phyloP scores from a whole-genome alignment of 2,888 invertebrate species.

The Sarcophaga subvicina region DNA sequence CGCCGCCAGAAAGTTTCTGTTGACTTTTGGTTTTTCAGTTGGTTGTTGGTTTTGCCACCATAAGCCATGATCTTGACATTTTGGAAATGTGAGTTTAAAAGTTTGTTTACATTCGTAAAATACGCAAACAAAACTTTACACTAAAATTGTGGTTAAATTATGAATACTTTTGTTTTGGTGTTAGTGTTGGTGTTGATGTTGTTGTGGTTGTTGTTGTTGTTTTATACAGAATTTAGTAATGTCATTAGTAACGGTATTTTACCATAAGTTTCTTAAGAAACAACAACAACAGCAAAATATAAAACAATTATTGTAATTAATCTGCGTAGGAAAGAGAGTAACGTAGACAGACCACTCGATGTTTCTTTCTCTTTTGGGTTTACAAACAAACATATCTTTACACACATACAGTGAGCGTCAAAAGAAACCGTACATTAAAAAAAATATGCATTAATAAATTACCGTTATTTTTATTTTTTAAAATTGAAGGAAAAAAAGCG shows the following conservation, averaged over 20 bases:
- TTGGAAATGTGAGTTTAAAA: constrained; percentile 44
- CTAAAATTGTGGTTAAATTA: constrained; percentile 30
- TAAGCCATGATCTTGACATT: constrained; percentile 64
- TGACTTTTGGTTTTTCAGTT: constrained; percentile 16
- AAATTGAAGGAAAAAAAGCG: no score
- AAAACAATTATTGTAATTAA: constrained; percentile 42
- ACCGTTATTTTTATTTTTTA: no score
- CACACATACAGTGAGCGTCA: no score
- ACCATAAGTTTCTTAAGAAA: constrained; percentile 14
- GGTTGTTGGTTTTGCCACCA: constrained; percentile 18
- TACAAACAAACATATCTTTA: no score
- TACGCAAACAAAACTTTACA: neutral
- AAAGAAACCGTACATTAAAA: no score
- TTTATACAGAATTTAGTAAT: constrained; percentile 9
- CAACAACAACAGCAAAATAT: constrained; percentile 18
- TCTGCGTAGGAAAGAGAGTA: constrained; percentile 14
- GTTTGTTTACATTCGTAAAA: constrained; percentile 5
- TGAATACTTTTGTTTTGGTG: neutral
- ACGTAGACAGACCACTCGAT: neutral
- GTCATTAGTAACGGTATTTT: constrained; percentile 17
- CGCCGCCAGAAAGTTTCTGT: constrained; percentile 22
- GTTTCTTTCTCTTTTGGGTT: no score
- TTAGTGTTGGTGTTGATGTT: neutral
- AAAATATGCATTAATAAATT: no score
- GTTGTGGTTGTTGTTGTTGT: neutral